Evolutionary conservation across 2,888 invertebrate genomes (phyloP), one percentile per base, ranked within the genome.

Genomic region (Mystacides longicornis): DNA sequence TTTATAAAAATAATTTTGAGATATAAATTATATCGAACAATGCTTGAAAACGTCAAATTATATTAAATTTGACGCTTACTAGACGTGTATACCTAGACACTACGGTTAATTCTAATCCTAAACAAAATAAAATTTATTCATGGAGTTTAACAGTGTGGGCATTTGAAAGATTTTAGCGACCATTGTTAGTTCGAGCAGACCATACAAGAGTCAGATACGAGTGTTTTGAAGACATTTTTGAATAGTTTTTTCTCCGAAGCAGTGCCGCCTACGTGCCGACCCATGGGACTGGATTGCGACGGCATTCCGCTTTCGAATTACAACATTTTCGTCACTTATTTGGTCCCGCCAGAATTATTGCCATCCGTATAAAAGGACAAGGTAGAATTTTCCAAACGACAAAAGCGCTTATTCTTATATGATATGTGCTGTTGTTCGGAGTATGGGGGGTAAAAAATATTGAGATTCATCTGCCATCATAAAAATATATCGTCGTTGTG

Each of bases 331-430:
- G 56, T 53, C 60, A 60, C 60, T 58, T 56, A 54, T 59, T 59
- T 59, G 21, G 37, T 21, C 47, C 18, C 33, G 37, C 20, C 52
- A 54, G 58, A 56, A 57, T 59, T 57, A 59, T 56, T 58, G 48
- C 51, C 22, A 49, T 49, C 53, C 53, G 46, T 73, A 74, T 73
- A 75, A 74, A 74, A 75, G 75, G 71, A 71, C 72, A 73, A 69
- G 67, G 62, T 72, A 73, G 67, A 72, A 69, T 73, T 63, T 73
- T 72, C 73, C 70, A 74, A 75, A 77, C 77, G 77, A 75, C 74
- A 73, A 71, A 71, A 71, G 72, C 69, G 67, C 69, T 74, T 73
- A 74, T 75, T 75, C 74, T 61, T 37, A 37, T 37, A 16, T 37
- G 37, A n/a, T 37, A 37, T 37, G 37, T n/a, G n/a, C n/a, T n/a